Evolutionary conservation across 2,113 vertebrate genomes (phyloP).

Genomic region (Zosterops japonicus): DNA sequence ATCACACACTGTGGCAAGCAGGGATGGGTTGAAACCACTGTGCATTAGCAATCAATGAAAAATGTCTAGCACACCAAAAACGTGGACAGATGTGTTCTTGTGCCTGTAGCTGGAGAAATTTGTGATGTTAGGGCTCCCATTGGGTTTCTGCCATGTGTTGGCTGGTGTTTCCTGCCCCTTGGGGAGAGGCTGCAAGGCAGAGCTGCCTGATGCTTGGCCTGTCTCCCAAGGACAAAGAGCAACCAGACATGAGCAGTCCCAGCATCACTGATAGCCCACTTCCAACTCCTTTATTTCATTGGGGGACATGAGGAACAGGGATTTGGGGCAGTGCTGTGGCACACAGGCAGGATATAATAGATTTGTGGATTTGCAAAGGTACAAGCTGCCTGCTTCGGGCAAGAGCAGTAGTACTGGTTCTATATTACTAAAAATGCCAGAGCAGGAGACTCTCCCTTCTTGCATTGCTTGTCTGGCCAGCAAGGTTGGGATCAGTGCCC

Average conservation of each 20-base stretch:
- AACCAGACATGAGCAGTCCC: neutral
- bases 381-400: neutral
- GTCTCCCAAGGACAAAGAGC: neutral
- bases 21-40: neutral
- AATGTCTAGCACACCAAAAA: neutral
- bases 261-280: neutral
- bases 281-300: neutral
- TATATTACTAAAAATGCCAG: neutral
- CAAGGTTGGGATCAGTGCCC: neutral
- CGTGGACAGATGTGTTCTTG: neutral
- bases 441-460: neutral
- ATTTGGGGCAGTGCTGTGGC: neutral
- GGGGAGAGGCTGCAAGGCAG: neutral
- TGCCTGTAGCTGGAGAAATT: neutral
- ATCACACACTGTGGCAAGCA: neutral
- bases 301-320: neutral
- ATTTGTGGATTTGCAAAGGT: neutral
- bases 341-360: fast-evolving
- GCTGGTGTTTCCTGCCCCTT: neutral
- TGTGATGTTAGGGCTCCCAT: neutral
- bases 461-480: neutral
- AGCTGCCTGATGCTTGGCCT: neutral
- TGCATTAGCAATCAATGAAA: neutral
- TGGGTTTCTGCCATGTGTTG: neutral
- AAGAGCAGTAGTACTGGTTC: neutral